These are phyloP conservation scores for Allygus modestus DNA, from an alignment of 2,888 invertebrate species.

Conservation along the genomic window DNA sequence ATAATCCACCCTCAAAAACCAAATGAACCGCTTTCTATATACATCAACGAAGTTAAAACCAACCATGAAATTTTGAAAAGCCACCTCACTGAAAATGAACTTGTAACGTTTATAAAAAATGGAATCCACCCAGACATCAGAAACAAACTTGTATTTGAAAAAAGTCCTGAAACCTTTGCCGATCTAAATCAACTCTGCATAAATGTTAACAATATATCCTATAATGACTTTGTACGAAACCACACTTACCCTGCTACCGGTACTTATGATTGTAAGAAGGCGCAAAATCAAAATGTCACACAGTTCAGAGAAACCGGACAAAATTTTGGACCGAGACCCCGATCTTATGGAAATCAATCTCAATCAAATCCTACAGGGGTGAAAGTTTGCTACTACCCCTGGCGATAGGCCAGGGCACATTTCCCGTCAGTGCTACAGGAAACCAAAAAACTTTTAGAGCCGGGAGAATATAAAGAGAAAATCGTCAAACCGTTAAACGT, in stretches of 20 bases:
- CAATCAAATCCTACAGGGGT: neutral
- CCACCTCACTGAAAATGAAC: neutral
- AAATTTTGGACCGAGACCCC: too few species aligned
- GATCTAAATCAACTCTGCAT: neutral
- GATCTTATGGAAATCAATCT: too few species aligned
- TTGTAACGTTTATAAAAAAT: neutral
- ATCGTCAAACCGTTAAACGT: too few species aligned
- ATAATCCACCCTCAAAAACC: neutral
- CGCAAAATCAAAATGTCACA: too few species aligned
- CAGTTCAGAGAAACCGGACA: too few species aligned
- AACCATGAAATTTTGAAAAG: too few species aligned
- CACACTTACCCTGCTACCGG: neutral
- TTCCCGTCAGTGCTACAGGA: neutral
- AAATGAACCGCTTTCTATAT: too few species aligned
- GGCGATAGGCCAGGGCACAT: neutral
- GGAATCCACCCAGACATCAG: too few species aligned
- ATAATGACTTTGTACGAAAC: neutral
- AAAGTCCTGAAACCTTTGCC: neutral
- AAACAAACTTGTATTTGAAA: too few species aligned
- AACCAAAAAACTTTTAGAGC: neutral
- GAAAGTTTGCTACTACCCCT: neutral
- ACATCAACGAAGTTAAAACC: too few species aligned
- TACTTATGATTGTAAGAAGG: too few species aligned
- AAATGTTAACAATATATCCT: neutral
- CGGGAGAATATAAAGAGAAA: neutral